Evolutionary conservation across 2,888 invertebrate species (phyloP).

Genomic region (Eremobia ochroleuca): DNA sequence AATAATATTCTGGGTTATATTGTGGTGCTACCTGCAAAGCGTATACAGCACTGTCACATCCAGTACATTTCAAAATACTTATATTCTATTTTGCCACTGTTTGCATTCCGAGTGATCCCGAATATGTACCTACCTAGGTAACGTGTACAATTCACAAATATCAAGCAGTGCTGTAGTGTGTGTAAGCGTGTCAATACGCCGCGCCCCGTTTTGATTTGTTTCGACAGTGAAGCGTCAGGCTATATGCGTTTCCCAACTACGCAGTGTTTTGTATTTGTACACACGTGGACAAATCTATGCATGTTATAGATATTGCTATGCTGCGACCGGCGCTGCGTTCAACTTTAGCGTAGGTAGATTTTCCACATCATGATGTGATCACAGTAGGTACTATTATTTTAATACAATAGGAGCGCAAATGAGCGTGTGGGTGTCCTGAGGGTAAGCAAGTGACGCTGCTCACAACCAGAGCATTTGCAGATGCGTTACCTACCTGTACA

Average conservation of each 20-base stretch:
- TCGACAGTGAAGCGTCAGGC: neutral
- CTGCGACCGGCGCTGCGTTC: too few relatives aligned
- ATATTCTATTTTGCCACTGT: neutral
- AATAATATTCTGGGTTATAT: neutral
- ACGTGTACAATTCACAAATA: neutral
- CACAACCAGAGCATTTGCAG: neutral
- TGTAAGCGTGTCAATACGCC: neutral
- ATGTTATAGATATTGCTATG: slow-evolving; percentile 1
- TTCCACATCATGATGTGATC: neutral
- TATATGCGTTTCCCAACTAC: neutral
- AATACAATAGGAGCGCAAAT: neutral
- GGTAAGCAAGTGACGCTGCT: neutral
- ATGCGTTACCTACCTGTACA: neutral
- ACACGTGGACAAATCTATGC: slow-evolving; percentile 1
- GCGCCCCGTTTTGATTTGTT: neutral
- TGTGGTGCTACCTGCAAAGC: neutral
- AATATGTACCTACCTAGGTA: neutral
- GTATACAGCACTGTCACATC: neutral
- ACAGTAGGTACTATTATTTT: slow-evolving; percentile 4
- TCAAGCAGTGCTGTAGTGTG: neutral
- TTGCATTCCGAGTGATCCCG: neutral
- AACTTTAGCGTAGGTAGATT: neutral
- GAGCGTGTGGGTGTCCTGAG: neutral
- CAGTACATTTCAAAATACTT: neutral
- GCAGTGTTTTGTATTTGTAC: neutral